Evolutionary conservation across 2,113 vertebrate genomes (phyloP).

Genomic region (Lagopus leucura): DNA sequence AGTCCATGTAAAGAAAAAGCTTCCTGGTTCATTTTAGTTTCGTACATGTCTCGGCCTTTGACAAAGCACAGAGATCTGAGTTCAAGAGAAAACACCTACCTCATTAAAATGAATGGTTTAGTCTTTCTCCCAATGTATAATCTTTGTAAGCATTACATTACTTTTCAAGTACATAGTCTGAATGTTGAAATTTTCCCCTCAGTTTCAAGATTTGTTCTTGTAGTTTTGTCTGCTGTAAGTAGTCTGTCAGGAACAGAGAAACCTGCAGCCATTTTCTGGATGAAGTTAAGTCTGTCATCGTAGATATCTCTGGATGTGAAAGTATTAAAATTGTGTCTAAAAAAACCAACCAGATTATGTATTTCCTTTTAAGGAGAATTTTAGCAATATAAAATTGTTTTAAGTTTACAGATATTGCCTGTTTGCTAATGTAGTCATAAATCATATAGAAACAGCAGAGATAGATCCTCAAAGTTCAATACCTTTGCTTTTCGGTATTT

Average conservation of each 20-base stretch:
- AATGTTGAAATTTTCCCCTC: not conserved
- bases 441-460: not conserved
- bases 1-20: not conserved
- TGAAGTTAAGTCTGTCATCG: not conserved
- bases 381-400: not conserved
- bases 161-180: not conserved
- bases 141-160: not conserved
- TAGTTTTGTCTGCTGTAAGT: not conserved
- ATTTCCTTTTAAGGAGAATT: not conserved
- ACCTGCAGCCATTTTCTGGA: not conserved
- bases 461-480: not conserved
- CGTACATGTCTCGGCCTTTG: not conserved
- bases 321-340: not conserved
- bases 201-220: not conserved
- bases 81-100: not conserved
- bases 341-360: not conserved
- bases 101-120: not conserved
- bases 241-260: not conserved
- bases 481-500: not conserved
- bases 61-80: not conserved
- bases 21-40: not conserved
- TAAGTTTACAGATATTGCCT: not conserved
- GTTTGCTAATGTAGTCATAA: not conserved
- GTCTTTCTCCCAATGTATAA: not conserved
- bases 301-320: not conserved